Conservation (phyloP, 2,888 invertebrate genomes). For the Leucozona laternaria region DNA sequence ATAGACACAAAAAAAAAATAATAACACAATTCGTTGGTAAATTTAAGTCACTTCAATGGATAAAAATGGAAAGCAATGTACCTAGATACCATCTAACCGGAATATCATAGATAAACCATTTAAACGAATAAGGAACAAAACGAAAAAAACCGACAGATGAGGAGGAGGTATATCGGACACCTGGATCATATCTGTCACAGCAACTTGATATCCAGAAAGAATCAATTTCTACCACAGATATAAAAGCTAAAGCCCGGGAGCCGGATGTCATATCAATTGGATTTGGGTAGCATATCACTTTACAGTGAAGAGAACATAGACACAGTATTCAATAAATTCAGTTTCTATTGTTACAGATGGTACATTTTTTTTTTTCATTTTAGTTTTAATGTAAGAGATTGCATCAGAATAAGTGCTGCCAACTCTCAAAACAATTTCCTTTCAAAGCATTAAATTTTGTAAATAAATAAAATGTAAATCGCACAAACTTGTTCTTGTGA, state of each 20-base stretch:
- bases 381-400: no score
- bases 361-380: no score
- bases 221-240: constrained; percentile 36
- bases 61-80: constrained; percentile 7
- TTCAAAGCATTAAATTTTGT: no score
- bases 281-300: constrained; percentile 48
- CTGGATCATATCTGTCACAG: constrained; percentile 12
- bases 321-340: constrained; percentile 12
- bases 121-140: not conserved
- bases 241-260: constrained; percentile 19
- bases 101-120: constrained; percentile 7
- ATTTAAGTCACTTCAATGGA: constrained; percentile 3
- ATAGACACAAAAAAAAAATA: not conserved
- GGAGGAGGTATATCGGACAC: not conserved
- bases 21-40: not conserved
- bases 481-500: no score
- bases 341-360: constrained; percentile 4
- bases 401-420: no score
- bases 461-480: no score
- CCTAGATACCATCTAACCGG: not conserved
- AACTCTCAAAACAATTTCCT: no score
- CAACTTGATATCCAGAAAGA: constrained; percentile 7
- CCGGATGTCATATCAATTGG: constrained; percentile 52
- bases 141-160: not conserved
- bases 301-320: constrained; percentile 4